These are phyloP conservation scores for Urechis unicinctus DNA, from an alignment of 2,888 invertebrate genomes.

Conservation along the genomic window DNA sequence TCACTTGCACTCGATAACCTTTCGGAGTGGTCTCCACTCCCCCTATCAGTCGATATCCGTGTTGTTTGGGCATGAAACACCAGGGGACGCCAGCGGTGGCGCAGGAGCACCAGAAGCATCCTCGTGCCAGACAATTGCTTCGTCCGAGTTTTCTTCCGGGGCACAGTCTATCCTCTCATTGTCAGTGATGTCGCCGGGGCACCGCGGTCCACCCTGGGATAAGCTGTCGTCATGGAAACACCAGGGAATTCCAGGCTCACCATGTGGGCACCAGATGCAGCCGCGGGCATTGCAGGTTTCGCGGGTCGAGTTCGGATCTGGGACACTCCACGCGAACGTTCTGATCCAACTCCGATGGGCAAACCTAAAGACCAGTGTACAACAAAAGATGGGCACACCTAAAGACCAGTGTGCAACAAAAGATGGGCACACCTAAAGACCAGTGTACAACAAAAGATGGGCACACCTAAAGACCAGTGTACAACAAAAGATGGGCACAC, in stretches of 20 bases:
- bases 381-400: too few relatives aligned
- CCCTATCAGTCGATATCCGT: conserved; percentile 8
- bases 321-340: too few relatives aligned
- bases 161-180: conserved; percentile 18
- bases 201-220: conserved; percentile 10
- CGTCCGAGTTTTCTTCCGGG: conserved; percentile 15
- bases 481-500: too few relatives aligned
- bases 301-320: neutral
- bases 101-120: conserved; percentile 10
- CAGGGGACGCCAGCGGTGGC: conserved; percentile 2
- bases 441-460: too few relatives aligned
- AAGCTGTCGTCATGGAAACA: conserved; percentile 11
- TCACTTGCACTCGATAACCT: conserved; percentile 12
- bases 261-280: too few relatives aligned
- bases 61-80: conserved; percentile 2
- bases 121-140: conserved; percentile 12
- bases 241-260: neutral
- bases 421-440: too few relatives aligned
- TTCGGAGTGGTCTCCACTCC: neutral
- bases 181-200: conserved; percentile 8
- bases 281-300: conserved; percentile 10
- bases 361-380: too few relatives aligned
- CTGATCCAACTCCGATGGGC: too few relatives aligned
- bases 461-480: too few relatives aligned
- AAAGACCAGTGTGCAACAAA: too few relatives aligned